phyloP scores from a whole-genome alignment of 2,797 vertebrate genomes.

The Clarias platycephalus region DNA sequence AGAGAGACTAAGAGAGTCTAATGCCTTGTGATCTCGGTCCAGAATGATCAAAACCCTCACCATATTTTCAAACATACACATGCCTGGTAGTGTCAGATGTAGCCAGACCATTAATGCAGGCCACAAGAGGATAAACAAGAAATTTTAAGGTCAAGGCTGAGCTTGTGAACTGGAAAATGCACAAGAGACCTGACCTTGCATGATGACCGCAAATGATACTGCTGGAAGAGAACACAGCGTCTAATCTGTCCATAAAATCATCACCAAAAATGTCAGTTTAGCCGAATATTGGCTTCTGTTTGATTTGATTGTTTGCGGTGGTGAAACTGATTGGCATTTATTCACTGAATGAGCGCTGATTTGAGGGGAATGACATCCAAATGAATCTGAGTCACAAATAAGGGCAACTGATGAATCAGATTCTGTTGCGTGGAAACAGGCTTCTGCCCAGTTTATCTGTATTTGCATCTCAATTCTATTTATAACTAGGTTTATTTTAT shows the following conservation, averaged over 20 bases:
- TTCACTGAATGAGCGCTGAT: background rate
- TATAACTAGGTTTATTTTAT: background rate
- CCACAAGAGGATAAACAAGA: background rate
- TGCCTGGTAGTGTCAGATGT: background rate
- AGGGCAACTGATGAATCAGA: background rate
- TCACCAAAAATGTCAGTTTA: background rate
- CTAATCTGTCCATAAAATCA: background rate
- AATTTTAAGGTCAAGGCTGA: background rate
- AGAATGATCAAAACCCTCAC: background rate
- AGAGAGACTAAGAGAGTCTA: background rate
- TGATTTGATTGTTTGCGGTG: background rate
- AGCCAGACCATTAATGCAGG: background rate
- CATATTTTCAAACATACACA: background rate
- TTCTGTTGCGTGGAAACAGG: background rate
- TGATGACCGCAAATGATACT: too few species aligned
- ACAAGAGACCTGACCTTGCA: background rate
- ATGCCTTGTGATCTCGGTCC: background rate
- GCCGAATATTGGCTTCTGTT: background rate
- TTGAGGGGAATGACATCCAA: background rate
- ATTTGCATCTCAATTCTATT: background rate
- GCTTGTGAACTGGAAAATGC: background rate
- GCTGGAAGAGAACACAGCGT: background rate
- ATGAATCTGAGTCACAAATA: background rate
- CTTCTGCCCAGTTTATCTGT: background rate
- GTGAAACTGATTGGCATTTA: background rate